Evolutionary conservation across 2,888 invertebrate species (phyloP).

Genomic region (Byasa hedistus): DNA sequence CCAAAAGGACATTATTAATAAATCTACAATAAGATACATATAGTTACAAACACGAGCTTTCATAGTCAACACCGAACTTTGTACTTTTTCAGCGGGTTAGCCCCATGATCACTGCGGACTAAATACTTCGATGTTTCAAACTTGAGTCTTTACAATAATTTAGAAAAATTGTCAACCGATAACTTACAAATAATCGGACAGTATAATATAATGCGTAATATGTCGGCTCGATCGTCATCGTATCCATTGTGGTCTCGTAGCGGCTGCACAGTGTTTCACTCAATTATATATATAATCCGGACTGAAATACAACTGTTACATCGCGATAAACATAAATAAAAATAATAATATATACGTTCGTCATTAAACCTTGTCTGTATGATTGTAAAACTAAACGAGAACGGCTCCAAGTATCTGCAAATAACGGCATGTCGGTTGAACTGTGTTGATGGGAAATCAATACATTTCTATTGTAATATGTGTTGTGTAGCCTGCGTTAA

Average conservation of each 20-base stretch:
- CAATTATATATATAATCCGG: slow-evolving; percentile 73
- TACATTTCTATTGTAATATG: slow-evolving; percentile 78
- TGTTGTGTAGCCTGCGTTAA: slow-evolving; percentile 75
- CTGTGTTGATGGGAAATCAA: slow-evolving; percentile 75
- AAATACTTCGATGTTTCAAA: slow-evolving; percentile 77
- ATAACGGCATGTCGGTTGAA: slow-evolving; percentile 76
- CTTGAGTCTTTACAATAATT: slow-evolving; percentile 74
- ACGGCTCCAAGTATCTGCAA: slow-evolving; percentile 77
- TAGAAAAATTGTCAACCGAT: slow-evolving; percentile 77
- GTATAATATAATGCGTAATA: slow-evolving; percentile 45
- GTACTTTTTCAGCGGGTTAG: slow-evolving; percentile 75
- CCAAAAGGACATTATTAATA: slow-evolving; percentile 65
- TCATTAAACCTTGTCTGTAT: slow-evolving; percentile 19
- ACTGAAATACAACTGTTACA: slow-evolving; percentile 44
- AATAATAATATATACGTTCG: not conserved
- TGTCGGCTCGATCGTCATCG: slow-evolving; percentile 60
- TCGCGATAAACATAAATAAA: slow-evolving; percentile 1
- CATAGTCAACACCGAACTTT: slow-evolving; percentile 78
- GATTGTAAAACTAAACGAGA: slow-evolving; percentile 43
- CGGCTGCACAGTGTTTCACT: slow-evolving; percentile 66
- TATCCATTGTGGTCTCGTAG: slow-evolving; percentile 77
- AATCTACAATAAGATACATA: slow-evolving; percentile 56
- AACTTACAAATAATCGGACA: slow-evolving; percentile 61
- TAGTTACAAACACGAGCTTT: slow-evolving; percentile 72
- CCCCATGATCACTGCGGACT: slow-evolving; percentile 76